Evolutionary conservation across 2,797 vertebrate species (phyloP).

Genomic region (Schizopygopsis pylzovi): DNA sequence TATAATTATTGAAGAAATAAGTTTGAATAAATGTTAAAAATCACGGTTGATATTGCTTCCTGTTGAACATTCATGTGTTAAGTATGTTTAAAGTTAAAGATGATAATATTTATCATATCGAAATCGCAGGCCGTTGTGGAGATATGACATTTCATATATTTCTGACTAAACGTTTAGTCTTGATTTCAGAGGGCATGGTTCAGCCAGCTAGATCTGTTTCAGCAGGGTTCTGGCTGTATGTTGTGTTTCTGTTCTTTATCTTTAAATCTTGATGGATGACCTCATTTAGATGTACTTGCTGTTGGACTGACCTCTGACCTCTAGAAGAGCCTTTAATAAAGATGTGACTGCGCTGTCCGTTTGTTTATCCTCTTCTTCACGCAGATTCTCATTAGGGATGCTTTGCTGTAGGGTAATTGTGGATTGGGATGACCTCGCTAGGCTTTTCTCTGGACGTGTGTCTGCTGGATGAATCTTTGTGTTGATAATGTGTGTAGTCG

Average conservation of each 20-base stretch:
- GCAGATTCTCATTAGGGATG: neutral
- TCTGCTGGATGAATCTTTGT: neutral
- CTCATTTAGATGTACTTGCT: neutral
- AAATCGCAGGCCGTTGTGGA: neutral
- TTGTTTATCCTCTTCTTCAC: no score
- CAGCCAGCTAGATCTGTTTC: neutral
- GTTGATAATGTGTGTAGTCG: neutral
- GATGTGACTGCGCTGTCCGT: neutral
- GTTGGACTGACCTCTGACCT: neutral
- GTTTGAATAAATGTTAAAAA: neutral
- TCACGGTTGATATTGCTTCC: neutral
- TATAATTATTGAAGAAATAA: neutral
- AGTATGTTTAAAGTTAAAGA: neutral
- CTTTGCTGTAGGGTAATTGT: neutral
- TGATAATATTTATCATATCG: neutral
- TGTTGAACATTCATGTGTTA: neutral
- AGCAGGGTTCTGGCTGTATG: neutral
- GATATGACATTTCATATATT: neutral
- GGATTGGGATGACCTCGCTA: neutral
- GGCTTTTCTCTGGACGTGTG: neutral
- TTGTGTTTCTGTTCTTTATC: neutral
- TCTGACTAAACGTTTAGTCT: neutral
- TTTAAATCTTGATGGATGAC: constrained; percentile 3
- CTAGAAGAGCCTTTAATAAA: neutral
- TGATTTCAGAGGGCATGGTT: neutral